Conservation (phyloP, 1,140 invertebrate genomes). For the Hydropsyche tenuis region DNA sequence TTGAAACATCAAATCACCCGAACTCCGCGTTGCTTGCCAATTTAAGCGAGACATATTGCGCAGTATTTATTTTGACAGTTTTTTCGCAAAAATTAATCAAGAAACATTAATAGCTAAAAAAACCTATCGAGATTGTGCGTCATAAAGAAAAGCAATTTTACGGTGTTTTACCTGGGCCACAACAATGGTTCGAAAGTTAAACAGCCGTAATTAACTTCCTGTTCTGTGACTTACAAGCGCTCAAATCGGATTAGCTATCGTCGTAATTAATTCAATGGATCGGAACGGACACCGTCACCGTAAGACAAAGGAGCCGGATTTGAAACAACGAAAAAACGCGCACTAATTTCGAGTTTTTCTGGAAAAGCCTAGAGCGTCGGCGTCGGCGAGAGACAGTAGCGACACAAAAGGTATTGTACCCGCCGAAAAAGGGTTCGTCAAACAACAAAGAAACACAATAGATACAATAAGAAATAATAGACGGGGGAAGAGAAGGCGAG, state of each 20-base stretch:
- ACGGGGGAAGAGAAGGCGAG: not conserved
- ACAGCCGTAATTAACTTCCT: constrained; percentile 25
- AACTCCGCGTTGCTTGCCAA: no score
- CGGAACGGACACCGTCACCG: constrained; percentile 9
- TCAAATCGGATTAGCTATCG: constrained; percentile 19
- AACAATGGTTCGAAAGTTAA: not conserved
- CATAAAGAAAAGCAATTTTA: no score
- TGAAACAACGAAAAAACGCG: constrained; percentile 40
- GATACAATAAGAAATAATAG: constrained; percentile 50
- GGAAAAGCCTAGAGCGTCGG: constrained; percentile 1
- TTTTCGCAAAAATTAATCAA: no score
- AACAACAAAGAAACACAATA: constrained; percentile 45
- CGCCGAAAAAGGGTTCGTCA: constrained; percentile 44
- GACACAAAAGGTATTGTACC: constrained; percentile 48
- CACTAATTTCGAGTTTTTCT: constrained; percentile 18
- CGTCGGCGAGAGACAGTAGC: constrained; percentile 6
- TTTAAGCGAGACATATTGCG: no score
- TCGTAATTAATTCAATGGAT: constrained; percentile 25
- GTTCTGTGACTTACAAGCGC: constrained; percentile 20
- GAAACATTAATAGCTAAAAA: no score
- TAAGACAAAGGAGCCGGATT: constrained; percentile 40
- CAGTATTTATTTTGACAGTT: no score
- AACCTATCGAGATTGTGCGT: no score
- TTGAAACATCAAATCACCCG: no score
- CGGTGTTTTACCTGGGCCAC: no score